phyloP scores from a whole-genome alignment of 2,113 vertebrate genomes.

The Shinisaurus crocodilurus region DNA sequence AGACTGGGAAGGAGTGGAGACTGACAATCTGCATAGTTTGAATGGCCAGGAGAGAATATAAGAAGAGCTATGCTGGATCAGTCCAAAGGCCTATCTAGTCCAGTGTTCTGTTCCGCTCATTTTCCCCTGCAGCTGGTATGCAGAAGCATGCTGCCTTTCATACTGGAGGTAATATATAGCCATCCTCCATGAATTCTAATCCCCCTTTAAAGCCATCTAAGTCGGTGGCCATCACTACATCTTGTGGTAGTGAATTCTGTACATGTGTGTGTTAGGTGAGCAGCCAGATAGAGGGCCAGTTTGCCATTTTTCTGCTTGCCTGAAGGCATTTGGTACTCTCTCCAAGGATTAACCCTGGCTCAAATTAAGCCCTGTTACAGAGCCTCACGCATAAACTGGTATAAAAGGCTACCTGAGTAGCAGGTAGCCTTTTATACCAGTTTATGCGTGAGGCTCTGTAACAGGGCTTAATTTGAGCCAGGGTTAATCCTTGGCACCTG shows the following conservation, averaged over 20 bases:
- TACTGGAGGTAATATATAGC: too few species aligned
- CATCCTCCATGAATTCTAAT: too few species aligned
- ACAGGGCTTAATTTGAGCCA: too few species aligned
- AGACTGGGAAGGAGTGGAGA: not conserved
- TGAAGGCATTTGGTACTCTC: not conserved
- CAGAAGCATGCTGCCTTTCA: too few species aligned
- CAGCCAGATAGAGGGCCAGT: not conserved
- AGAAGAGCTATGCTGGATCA: too few species aligned
- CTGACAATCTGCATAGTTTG: not conserved
- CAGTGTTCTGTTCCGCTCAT: too few species aligned
- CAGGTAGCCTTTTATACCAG: not conserved
- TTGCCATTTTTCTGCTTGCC: not conserved
- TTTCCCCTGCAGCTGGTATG: too few species aligned
- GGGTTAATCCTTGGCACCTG: not conserved
- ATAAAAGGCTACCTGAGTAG: not conserved
- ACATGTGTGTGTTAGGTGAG: not conserved
- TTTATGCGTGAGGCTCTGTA: not conserved
- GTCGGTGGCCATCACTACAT: too few species aligned
- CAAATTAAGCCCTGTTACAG: too few species aligned
- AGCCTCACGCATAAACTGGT: not conserved
- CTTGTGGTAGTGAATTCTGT: too few species aligned
- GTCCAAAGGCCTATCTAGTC: too few species aligned
- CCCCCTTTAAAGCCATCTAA: too few species aligned
- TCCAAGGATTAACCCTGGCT: not conserved
- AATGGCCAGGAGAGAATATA: not conserved